Evolutionary conservation across 2,888 invertebrate genomes (phyloP).

Genomic region (Ormia ochracea): DNA sequence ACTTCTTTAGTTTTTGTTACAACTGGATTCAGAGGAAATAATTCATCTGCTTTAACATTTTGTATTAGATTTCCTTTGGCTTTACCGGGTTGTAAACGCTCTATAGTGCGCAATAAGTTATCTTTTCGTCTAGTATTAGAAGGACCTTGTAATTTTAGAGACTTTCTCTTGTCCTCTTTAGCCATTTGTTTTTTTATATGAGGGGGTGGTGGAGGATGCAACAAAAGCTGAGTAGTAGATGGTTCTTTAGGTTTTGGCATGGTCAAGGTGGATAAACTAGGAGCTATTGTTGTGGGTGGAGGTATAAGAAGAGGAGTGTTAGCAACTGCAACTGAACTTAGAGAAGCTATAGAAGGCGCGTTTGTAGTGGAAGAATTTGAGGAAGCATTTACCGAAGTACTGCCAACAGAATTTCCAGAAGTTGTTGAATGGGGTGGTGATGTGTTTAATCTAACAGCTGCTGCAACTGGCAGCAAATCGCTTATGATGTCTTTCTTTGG

Average conservation of each 20-base stretch:
- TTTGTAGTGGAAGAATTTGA: slow-evolving; percentile 68
- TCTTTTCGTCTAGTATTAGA: slow-evolving; percentile 80
- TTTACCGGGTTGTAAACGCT: slow-evolving; percentile 89
- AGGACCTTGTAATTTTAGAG: slow-evolving; percentile 74
- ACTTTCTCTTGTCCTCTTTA: slow-evolving; percentile 76
- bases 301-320: slow-evolving; percentile 64
- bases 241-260: slow-evolving; percentile 73
- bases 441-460: slow-evolving; percentile 71
- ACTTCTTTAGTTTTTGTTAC: slow-evolving; percentile 79
- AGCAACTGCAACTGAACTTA: slow-evolving; percentile 64
- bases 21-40: slow-evolving; percentile 76
- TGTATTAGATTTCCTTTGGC: slow-evolving; percentile 90
- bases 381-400: slow-evolving; percentile 74
- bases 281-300: slow-evolving; percentile 61
- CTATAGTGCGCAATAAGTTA: slow-evolving; percentile 86
- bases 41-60: slow-evolving; percentile 81
- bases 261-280: slow-evolving; percentile 62
- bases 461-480: slow-evolving; percentile 66
- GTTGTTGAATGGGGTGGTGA: slow-evolving; percentile 74
- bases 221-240: slow-evolving; percentile 72
- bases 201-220: slow-evolving; percentile 76
- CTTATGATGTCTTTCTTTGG: slow-evolving; percentile 67
- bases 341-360: slow-evolving; percentile 65
- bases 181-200: slow-evolving; percentile 75
- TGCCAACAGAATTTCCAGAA: slow-evolving; percentile 73